phyloP scores from a whole-genome alignment of 2,888 invertebrate genomes.

The Coenonympha arcania region DNA sequence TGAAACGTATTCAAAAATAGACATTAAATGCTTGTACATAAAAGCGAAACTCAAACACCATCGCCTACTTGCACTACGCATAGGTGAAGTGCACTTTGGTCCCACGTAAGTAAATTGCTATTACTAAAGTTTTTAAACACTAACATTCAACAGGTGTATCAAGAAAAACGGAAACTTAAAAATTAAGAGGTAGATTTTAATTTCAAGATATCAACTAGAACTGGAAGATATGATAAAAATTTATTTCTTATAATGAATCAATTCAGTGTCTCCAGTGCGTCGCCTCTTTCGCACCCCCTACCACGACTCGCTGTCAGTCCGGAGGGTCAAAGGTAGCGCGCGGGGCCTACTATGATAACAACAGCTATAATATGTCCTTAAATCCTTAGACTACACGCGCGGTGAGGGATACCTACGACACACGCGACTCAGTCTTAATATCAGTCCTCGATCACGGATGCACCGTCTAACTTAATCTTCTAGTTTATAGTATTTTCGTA shows the following conservation, averaged over 20 bases:
- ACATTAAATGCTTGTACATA: too few species aligned
- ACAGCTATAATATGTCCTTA: slow-evolving; percentile 48
- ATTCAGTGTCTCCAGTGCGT: slow-evolving; percentile 42
- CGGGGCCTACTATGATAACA: slow-evolving; percentile 47
- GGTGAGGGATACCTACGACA: slow-evolving; percentile 58
- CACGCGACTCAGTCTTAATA: slow-evolving; percentile 68
- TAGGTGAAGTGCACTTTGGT: slow-evolving; percentile 50
- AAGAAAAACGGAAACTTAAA: slow-evolving; percentile 54
- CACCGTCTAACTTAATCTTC: slow-evolving; percentile 47
- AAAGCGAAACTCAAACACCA: slow-evolving; percentile 1
- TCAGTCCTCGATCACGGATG: slow-evolving; percentile 68
- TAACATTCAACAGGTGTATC: slow-evolving; percentile 38
- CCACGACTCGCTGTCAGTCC: slow-evolving; percentile 50
- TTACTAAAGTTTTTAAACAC: slow-evolving; percentile 31
- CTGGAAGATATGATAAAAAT: slow-evolving; percentile 46
- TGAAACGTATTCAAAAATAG: too few species aligned
- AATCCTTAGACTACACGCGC: slow-evolving; percentile 53
- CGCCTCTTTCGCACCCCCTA: slow-evolving; percentile 36
- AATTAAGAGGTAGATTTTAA: slow-evolving; percentile 72
- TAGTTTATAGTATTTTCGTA: slow-evolving; percentile 72
- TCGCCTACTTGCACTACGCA: slow-evolving; percentile 3
- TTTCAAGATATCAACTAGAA: slow-evolving; percentile 62
- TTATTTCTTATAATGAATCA: slow-evolving; percentile 24
- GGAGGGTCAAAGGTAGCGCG: slow-evolving; percentile 56
- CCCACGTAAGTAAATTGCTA: slow-evolving; percentile 39